These are phyloP conservation scores for Felis chaus DNA, from an alignment of 2,113 vertebrate genomes.

Conservation along the genomic window DNA sequence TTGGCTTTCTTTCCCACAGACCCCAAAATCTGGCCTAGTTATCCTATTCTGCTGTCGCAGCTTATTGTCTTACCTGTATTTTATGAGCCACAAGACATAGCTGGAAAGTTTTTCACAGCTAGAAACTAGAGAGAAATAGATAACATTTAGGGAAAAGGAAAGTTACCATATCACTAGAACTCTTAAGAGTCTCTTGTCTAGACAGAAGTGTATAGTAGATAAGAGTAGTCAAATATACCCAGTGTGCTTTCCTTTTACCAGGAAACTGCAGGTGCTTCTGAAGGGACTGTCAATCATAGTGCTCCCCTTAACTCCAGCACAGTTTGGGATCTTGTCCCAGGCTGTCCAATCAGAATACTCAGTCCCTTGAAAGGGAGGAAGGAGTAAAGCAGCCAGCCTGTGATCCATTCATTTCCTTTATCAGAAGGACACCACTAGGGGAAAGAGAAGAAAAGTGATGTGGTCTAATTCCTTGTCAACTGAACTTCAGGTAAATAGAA, in stretches of 20 bases:
- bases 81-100: neutral
- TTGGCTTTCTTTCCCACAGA: neutral
- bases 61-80: neutral
- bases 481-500: neutral
- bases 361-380: neutral
- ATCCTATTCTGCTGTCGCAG: neutral
- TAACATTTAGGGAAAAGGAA: neutral
- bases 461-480: neutral
- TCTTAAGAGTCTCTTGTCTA: neutral
- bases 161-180: neutral
- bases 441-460: neutral
- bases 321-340: neutral
- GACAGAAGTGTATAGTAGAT: neutral
- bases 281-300: neutral
- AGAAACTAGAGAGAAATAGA: conserved; percentile 4
- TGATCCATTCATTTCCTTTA: neutral
- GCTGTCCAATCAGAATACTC: neutral
- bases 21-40: neutral
- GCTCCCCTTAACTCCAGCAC: neutral
- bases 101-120: neutral
- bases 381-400: neutral
- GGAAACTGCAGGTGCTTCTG: neutral
- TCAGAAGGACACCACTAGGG: neutral
- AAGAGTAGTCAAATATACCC: neutral
- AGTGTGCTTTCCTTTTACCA: neutral